Base-by-base conservation (phyloP, 2,888 invertebrate genomes). In the Octodonta nipae region DNA sequence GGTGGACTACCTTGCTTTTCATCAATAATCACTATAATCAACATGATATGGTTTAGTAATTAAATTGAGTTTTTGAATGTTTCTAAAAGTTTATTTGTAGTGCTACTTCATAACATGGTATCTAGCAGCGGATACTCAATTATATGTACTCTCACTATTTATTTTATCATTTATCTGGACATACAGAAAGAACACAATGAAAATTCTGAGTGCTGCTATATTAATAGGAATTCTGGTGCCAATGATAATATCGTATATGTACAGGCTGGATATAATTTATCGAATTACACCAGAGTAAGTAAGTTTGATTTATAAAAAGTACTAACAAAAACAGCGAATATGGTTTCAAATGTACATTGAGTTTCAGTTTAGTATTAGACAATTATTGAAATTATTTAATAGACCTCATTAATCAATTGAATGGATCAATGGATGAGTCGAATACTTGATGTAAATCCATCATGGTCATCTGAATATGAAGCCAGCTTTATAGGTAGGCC, bases 101-200 rank as follows among this genome's bases (percentile, higher is more conserved):
- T 13, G 17, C 20, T 12, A 28, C 27, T 14, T 51, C 32, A 56
- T 54, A 15, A 50, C 51, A 2, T 57, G 60, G 60, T 60, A 55
- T 40, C 34, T 58, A 25, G 52, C 55, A 17, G 45, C 52, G 2
- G 60, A 60, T 33, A 54, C 50, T 5, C 58, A 59, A 37, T 37
- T 56, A n/a, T 60, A 56, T 38, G 31, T 52, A 14, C 5, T 52
- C 13, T 48, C 49, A 10, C 26, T 55, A 20, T 8, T 55, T n/a
- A 30, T 56, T 6, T 34, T 58, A 12, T 44, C 44, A 15, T 12
- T 53, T 1, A 43, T 52, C 17, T 47, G 48, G 39, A 54, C 22
- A 35, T 42, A 10, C 40, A 46, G 46, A 24, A 14, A 35, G 43
- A 34, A 32, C 26, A 26, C 35, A 1, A 36, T 33, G n/a, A 13